Conservation (phyloP, 2,113 vertebrate species). For the Pampusana beccarii region DNA sequence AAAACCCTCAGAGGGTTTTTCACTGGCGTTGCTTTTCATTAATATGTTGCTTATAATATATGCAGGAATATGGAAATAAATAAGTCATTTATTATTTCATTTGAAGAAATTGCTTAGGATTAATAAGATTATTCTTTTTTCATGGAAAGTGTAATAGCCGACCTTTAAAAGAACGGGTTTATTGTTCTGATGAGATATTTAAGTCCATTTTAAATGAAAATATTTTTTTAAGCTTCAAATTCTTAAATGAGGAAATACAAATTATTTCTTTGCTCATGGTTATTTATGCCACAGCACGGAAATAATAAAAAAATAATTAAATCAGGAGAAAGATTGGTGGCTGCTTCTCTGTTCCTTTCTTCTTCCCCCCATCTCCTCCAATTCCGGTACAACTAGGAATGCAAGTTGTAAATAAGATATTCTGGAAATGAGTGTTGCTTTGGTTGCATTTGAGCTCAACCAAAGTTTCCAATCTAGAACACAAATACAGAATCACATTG, state of each 20-base stretch:
- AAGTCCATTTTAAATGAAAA: neutral
- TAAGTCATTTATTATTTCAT: conserved; percentile 23
- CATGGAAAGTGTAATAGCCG: neutral
- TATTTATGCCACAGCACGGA: neutral
- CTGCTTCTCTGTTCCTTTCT: neutral
- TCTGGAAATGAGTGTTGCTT: neutral
- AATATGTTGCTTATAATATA: conserved; percentile 5
- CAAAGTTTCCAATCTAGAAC: neutral
- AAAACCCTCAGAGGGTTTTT: neutral
- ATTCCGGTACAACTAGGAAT: neutral
- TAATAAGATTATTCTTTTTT: neutral
- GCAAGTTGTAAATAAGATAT: neutral
- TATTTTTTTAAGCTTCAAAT: neutral
- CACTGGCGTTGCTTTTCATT: neutral
- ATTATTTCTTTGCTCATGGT: neutral
- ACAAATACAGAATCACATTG: neutral
- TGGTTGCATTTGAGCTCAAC: neutral
- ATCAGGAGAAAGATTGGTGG: neutral
- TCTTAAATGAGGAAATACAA: neutral
- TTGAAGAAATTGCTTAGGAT: conserved; percentile 20
- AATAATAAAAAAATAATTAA: neutral
- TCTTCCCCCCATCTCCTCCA: neutral
- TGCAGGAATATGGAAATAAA: conserved; percentile 6
- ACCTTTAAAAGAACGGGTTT: conserved; percentile 5
- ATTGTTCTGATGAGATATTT: neutral